Evolutionary conservation across 2,797 vertebrate species (phyloP), one percentile per base, ranked within the genome.

Genomic region (Thripadectes ignobilis): DNA sequence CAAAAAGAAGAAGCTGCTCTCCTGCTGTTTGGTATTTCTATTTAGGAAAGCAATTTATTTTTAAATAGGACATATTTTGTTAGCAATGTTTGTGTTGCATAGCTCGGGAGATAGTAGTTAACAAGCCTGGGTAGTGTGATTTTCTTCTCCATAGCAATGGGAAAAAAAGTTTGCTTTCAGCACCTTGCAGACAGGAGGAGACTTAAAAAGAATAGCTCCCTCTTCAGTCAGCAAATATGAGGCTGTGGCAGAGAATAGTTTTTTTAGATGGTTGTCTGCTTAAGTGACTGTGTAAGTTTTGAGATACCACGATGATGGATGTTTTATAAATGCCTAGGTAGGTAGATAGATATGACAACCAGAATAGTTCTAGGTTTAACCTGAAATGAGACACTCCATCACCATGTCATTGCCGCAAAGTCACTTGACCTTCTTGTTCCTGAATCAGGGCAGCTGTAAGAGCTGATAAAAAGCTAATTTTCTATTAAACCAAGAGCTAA

Each of bases 361-460:
- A 73, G 67, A 94, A 95, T 55, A 82, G 94, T 87, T 90, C 67
- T 49, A 63, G 45, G 41, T 95, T 90, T 93, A 91, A 96, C 65
- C 43, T 88, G 77, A 93, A 96, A 97, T 94, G 83, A 96, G 92
- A 49, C 65, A 89, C 74, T 96, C 72, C 81, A 95, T 95, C 90
- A 95, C 59, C 6, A 19, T 95, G 95, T 95, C 93, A 95, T 85
- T 75, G 95, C 49, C 2, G 7, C 49, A 73, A 95, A 92, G 93
- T 72, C 80, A 55, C 52, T 95, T 96, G 88, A 93, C 95, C 90
- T 95, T 91, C 92, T 91, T 92, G 83, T 85, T 93, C 72, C 90
- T 94, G 69, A 85, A 86, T 85, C 78, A 92, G 72, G 73, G 84
- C 90, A 77, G 62, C 41, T 77, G 15, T 83, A 89, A 91, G 74